Evolutionary conservation across 1,140 invertebrate species (phyloP), one percentile per base, ranked within the genome.

Genomic region (Drosophila asahinai): DNA sequence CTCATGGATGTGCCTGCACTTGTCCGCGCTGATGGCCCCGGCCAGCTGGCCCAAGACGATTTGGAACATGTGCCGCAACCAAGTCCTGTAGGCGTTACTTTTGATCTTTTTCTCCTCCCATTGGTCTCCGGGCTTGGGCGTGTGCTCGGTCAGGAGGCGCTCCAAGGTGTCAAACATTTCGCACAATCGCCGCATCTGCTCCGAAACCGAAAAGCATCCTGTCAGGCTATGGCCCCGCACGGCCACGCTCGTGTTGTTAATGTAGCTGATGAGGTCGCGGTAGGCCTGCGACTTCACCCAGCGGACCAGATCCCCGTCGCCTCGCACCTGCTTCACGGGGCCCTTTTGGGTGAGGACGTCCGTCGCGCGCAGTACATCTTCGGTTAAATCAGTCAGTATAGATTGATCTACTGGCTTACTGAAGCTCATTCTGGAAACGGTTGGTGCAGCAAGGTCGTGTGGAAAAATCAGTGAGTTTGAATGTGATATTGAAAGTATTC

Each of bases 211-310:
- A 38, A 48, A 87, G 12, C 17, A 0, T 17, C 27, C 1, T 1
- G 17, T 42, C 22, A 67, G 6, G 0, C 51, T 57, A 7, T 63
- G 38, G 0, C 83, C 83, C 64, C 74, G 83, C 5, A 87, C 48
- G 15, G 72, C 72, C 65, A 63, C 48, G 54, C 83, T 80, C 1
- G 83, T 87, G 8, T 87, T 83, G 48, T 55, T 87, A 14, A 87
- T 83, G 17, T 83, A 86, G 0, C 47, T 30, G 3, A 87, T 66
- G n/a, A 77, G 27, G 19, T 86, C 72, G 9, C 63, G 45, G 47
- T 83, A 87, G n/a, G 83, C 83, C 0, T 42, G 48, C 2, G 83
- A 87, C 5, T 68, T 61, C 0, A 66, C 77, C 83, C 83, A 86
- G 2, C 45, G 40, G 22, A 43, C 14, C 1, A 87, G 17, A 49